phyloP scores from a whole-genome alignment of 2,113 vertebrate species.

The Lutjanus erythropterus region DNA sequence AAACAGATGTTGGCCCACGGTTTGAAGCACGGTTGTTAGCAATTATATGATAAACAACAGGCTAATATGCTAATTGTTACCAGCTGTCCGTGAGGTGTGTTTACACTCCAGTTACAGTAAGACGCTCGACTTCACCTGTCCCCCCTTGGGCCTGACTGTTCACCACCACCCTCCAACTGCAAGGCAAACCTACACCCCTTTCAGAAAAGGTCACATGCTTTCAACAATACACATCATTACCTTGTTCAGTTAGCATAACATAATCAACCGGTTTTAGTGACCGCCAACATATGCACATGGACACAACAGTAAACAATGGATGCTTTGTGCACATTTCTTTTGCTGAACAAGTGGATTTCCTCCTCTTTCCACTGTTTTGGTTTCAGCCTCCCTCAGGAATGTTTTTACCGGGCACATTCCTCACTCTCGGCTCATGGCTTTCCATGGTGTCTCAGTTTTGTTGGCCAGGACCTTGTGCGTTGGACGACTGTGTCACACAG shows the following conservation, averaged over 20 bases:
- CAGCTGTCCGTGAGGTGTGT: constrained; percentile 78
- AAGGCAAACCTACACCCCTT: constrained; percentile 40
- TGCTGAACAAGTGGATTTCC: constrained; percentile 80
- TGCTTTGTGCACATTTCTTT: constrained; percentile 70
- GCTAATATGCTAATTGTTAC: constrained; percentile 85
- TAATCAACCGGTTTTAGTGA: constrained; percentile 69
- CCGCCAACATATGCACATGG: constrained; percentile 42
- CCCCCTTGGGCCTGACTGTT: constrained; percentile 40
- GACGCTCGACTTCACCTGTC: constrained; percentile 77
- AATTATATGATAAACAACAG: constrained; percentile 86
- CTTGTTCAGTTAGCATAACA: constrained; percentile 77
- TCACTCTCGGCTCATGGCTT: constrained; percentile 67
- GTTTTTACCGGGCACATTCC: constrained; percentile 77
- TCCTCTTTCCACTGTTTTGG: constrained; percentile 75
- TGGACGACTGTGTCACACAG: constrained; percentile 49
- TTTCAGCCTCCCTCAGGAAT: constrained; percentile 78
- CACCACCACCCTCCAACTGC: constrained; percentile 23
- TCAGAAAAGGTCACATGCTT: constrained; percentile 55
- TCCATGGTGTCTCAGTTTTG: constrained; percentile 55
- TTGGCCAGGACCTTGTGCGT: constrained; percentile 35
- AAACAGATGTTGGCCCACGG: constrained; percentile 83
- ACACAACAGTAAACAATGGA: constrained; percentile 77
- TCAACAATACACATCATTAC: constrained; percentile 66
- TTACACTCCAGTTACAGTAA: constrained; percentile 81
- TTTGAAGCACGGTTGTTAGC: constrained; percentile 75